Evolutionary conservation across 35 echinoderm and acorn worm species (phyloP), one percentile per base, ranked within the genome.

Genomic region (Anneissia japonica): DNA sequence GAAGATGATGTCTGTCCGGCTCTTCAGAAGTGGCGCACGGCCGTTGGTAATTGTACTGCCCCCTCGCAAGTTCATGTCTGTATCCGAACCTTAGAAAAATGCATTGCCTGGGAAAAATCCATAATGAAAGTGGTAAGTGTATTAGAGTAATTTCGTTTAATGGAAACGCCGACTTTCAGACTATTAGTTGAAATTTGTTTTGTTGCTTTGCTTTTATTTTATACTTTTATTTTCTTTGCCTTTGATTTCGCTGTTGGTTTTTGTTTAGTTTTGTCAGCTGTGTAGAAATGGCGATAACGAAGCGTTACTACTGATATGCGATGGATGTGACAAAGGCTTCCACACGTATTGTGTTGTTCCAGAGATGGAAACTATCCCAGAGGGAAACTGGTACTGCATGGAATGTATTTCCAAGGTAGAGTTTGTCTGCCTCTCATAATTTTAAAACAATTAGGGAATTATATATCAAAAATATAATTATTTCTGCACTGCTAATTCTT

Each of bases 251-350:
- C 31, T 77, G 35, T 23, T 56, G 11, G 11, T 77, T 38, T 85
- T 32, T 74, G 31, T 93, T 76, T 83, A 99, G 96, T 93, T 90
- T 82, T 99, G 96, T 87, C 91, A 99, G 73, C 72, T 99, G 73
- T 99, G 96, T 87, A 92, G 96, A 14, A 90, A 93, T 43, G 91
- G 92, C 36, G 91, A 93, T 79, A 91, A 99, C 36, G 96, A 99
- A 76, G 96, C 89, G 37, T 81, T 94, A 28, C 85, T 99, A 51
- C 86, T 99, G 73, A 86, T 99, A 32, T 99, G 96, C 81, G 96
- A 99, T 89, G 93, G 96, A 19, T 99, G 96, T 89, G 96, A 99
- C 76, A 93, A 92, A 87, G 96, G 96, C 91, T 99, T 94, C 92
- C 96, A 99, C 91, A 91, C 92, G 31, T 99, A 99, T 88, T 99